Percentiles rank a stretch among this genome's conserved stretches.
Conservation (phyloP, 2,888 invertebrate genomes). For the Diarsia brunnea region DNA sequence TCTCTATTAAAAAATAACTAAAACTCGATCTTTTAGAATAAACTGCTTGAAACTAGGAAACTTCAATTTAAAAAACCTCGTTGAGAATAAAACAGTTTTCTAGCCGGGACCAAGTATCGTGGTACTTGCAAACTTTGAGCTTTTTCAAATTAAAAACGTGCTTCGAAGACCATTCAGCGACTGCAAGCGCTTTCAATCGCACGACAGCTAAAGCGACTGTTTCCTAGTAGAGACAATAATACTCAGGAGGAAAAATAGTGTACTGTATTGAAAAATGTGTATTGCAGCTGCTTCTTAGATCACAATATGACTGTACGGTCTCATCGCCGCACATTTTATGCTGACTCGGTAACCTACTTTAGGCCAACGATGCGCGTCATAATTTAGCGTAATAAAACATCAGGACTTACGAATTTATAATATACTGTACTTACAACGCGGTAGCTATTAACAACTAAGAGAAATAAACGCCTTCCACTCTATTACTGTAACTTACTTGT, state of each 20-base stretch:
- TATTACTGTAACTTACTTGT: too few species aligned
- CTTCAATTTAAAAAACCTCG: background rate
- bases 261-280: constrained; percentile 42
- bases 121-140: constrained; percentile 62
- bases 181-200: constrained; percentile 29
- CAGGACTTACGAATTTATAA: too few species aligned
- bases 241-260: background rate
- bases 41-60: background rate
- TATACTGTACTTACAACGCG: too few species aligned
- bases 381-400: too few species aligned
- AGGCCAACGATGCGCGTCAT: too few species aligned
- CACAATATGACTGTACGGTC: too few species aligned
- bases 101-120: constrained; percentile 27
- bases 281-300: background rate
- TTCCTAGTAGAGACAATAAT: constrained; percentile 9
- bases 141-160: constrained; percentile 83
- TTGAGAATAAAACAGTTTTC: constrained; percentile 19
- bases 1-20: background rate
- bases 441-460: too few species aligned
- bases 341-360: too few species aligned
- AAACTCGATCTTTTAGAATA: background rate
- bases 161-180: constrained; percentile 57
- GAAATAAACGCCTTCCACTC: too few species aligned
- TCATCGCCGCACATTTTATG: too few species aligned
- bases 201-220: background rate